These are phyloP conservation scores for Excalfactoria chinensis DNA, from an alignment of 2,113 vertebrate genomes.

Conservation along the genomic window DNA sequence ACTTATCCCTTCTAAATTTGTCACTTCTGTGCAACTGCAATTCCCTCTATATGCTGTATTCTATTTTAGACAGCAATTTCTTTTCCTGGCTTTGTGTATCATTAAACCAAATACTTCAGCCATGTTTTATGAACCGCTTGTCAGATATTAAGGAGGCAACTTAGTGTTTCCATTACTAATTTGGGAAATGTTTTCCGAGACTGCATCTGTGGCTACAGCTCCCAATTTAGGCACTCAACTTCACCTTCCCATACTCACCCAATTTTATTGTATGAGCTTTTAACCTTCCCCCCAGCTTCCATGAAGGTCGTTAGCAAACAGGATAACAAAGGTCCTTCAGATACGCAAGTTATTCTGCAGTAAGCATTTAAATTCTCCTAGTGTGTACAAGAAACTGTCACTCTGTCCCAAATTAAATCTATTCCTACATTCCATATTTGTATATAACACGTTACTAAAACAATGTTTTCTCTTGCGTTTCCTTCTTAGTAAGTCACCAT, in stretches of 20 bases:
- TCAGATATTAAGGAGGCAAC: slow-evolving; percentile 1
- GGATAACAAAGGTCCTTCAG: slow-evolving; percentile 41
- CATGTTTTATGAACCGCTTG: neutral
- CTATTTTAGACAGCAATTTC: neutral
- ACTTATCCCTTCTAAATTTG: neutral
- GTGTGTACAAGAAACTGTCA: neutral
- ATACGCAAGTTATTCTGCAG: neutral
- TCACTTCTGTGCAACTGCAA: neutral
- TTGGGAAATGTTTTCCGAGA: slow-evolving; percentile 30
- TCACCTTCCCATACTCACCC: neutral
- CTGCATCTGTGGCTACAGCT: neutral
- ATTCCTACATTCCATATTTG: neutral
- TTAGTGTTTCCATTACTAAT: slow-evolving; percentile 54
- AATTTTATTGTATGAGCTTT: neutral
- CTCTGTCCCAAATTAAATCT: neutral
- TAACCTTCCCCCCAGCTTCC: neutral
- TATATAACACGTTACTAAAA: neutral
- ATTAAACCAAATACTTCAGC: neutral
- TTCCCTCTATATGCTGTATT: neutral
- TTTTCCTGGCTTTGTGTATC: neutral
- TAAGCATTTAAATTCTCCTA: slow-evolving; percentile 27
- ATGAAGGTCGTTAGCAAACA: neutral
- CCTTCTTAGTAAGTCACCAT: neutral
- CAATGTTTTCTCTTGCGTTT: neutral
- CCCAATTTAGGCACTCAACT: neutral